Evolutionary conservation across 1,140 invertebrate genomes (phyloP).

Genomic region (Atta colombica): DNA sequence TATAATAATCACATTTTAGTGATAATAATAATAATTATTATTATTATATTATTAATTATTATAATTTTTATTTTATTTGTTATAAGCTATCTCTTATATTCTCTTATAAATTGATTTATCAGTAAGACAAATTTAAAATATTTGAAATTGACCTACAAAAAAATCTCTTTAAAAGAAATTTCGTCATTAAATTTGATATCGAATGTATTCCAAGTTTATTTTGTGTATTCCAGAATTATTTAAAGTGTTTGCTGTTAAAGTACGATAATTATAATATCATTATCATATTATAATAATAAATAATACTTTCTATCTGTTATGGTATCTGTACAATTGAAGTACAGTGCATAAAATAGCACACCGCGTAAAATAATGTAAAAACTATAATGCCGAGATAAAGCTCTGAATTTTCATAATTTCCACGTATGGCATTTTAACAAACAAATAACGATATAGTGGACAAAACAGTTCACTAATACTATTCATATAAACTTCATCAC

Average conservation of each 20-base stretch:
- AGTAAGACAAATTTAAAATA: not conserved
- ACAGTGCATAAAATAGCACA: too few species aligned
- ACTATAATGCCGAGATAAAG: not conserved
- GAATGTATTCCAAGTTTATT: not conserved
- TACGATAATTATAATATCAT: not conserved
- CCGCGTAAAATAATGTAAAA: not conserved
- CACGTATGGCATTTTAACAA: not conserved
- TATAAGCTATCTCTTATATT: not conserved
- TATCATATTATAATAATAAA: slow-evolving; percentile 5
- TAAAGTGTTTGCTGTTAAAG: not conserved
- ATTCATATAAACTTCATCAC: slow-evolving; percentile 7
- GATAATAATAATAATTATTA: too few species aligned
- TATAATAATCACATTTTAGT: not conserved
- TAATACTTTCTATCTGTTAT: not conserved
- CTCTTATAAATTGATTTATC: not conserved
- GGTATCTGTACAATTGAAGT: not conserved
- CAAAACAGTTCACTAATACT: slow-evolving; percentile 19
- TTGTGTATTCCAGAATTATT: not conserved
- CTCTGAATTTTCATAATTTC: not conserved
- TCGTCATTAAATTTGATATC: not conserved
- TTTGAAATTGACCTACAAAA: not conserved
- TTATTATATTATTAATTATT: not conserved
- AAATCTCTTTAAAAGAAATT: not conserved
- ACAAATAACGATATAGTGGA: slow-evolving; percentile 7
- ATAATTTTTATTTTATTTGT: not conserved